Evolutionary conservation across 1,140 invertebrate genomes (phyloP).

Genomic region (Drosophila asahinai): DNA sequence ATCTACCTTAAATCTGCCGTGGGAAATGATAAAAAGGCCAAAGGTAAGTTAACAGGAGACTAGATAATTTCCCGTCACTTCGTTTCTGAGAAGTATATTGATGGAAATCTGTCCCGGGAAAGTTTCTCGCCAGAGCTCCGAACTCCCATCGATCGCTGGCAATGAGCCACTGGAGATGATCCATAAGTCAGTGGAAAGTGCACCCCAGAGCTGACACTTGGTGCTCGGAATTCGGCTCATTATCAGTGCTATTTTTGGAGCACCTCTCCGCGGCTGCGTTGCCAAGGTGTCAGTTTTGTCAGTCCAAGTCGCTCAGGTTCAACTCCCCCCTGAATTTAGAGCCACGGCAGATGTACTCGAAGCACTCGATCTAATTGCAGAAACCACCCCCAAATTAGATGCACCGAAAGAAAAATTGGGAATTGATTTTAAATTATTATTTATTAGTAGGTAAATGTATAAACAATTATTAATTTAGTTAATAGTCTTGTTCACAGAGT

Average conservation of each 20-base stretch:
- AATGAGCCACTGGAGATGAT: conserved; percentile 49
- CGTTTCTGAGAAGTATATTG: background rate
- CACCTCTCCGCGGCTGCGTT: conserved; percentile 25
- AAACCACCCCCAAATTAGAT: conserved; percentile 63
- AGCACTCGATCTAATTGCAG: conserved; percentile 37
- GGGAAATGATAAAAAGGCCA: conserved; percentile 8
- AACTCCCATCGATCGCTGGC: conserved; percentile 14
- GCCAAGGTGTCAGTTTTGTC: conserved; percentile 66
- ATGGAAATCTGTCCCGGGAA: conserved; percentile 5
- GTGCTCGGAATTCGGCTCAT: conserved; percentile 46
- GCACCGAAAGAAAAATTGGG: background rate
- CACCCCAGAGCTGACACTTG: conserved; percentile 33
- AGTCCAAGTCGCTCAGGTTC: conserved; percentile 65
- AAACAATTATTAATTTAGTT: no score
- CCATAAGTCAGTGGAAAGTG: conserved; percentile 47
- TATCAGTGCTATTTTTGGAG: conserved; percentile 60
- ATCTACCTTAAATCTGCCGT: background rate
- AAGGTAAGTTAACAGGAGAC: conserved; percentile 17
- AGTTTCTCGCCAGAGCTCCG: background rate
- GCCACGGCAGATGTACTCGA: conserved; percentile 55
- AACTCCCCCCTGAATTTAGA: conserved; percentile 45
- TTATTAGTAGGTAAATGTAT: no score
- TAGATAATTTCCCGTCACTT: background rate
- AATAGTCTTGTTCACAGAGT: no score
- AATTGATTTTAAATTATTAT: background rate